phyloP scores from a whole-genome alignment of 2,888 invertebrate species.

The Schizotus pectinicornis region DNA sequence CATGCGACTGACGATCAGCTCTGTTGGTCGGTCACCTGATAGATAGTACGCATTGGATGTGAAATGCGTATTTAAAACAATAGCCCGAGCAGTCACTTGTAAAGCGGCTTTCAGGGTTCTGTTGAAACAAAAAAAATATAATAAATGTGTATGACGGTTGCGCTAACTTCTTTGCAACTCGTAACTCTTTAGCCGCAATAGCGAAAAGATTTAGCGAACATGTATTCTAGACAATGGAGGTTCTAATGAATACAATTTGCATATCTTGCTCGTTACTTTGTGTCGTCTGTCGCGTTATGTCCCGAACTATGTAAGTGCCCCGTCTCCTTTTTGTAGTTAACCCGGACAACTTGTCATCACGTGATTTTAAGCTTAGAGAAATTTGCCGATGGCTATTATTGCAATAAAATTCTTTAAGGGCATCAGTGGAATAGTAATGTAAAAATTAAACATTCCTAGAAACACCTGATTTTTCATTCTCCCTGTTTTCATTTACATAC shows the following conservation, averaged over 20 bases:
- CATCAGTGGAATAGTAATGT: background rate
- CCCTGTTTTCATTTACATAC: constrained; percentile 7
- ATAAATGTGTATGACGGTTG: constrained; percentile 48
- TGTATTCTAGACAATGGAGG: constrained; percentile 53
- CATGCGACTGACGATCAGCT: too few relatives aligned
- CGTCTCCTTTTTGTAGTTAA: constrained; percentile 24
- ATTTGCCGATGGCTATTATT: constrained; percentile 3
- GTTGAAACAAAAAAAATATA: constrained; percentile 36
- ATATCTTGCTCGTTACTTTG: constrained; percentile 57
- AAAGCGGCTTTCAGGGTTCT: background rate
- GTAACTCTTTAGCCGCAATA: constrained; percentile 38
- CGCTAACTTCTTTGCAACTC: constrained; percentile 40
- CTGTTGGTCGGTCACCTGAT: too few relatives aligned
- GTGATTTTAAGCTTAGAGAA: constrained; percentile 8
- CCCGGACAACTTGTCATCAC: constrained; percentile 21
- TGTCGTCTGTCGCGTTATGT: constrained; percentile 50
- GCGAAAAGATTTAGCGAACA: constrained; percentile 47
- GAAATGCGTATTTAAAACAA: too few relatives aligned
- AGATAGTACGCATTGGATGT: too few relatives aligned
- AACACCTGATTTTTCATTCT: background rate
- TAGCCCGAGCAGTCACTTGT: too few relatives aligned
- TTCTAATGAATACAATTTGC: constrained; percentile 56
- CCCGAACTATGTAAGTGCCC: constrained; percentile 42
- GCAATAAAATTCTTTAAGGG: background rate
- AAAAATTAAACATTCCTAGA: constrained; percentile 1